Conservation (phyloP, 2,797 vertebrate genomes). For the Zenarchopterus dispar region DNA sequence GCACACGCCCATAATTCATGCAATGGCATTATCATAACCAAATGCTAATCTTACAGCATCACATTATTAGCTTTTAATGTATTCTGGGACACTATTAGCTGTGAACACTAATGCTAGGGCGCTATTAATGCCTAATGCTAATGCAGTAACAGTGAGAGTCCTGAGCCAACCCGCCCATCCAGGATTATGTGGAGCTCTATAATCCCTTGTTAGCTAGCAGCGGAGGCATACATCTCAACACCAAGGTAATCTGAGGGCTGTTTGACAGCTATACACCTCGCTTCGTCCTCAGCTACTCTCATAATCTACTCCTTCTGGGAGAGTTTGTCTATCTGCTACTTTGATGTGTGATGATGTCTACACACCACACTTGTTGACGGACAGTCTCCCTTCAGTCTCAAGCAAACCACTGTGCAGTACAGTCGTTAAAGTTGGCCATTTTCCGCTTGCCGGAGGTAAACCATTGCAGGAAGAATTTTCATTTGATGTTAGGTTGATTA, state of each 20-base stretch:
- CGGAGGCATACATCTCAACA: slow-evolving; percentile 73
- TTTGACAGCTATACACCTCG: slow-evolving; percentile 73
- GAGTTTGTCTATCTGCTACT: slow-evolving; percentile 31
- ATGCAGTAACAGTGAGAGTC: slow-evolving; percentile 77
- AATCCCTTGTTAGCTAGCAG: slow-evolving; percentile 80
- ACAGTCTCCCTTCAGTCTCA: slow-evolving; percentile 20
- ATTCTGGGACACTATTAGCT: slow-evolving; percentile 79
- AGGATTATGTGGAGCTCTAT: slow-evolving; percentile 75
- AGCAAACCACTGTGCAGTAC: slow-evolving; percentile 14
- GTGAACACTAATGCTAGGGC: slow-evolving; percentile 73
- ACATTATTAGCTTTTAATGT: slow-evolving; percentile 74
- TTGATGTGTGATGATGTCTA: slow-evolving; percentile 27
- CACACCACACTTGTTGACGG: slow-evolving; percentile 32
- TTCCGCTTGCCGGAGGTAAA: slow-evolving; percentile 5
- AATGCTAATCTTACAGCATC: slow-evolving; percentile 74
- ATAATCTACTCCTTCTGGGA: slow-evolving; percentile 70
- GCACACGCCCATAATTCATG: slow-evolving; percentile 39
- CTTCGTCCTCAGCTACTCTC: slow-evolving; percentile 69
- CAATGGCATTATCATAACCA: slow-evolving; percentile 64
- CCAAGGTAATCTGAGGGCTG: slow-evolving; percentile 67
- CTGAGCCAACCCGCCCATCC: slow-evolving; percentile 77
- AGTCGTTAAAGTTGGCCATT: slow-evolving; percentile 7
- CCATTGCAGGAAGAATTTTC: slow-evolving; percentile 10
- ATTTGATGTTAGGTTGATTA: slow-evolving; percentile 18
- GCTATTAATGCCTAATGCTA: slow-evolving; percentile 76